Evolutionary conservation across 2,113 vertebrate genomes (phyloP).

Genomic region (Cichladusa arquata): DNA sequence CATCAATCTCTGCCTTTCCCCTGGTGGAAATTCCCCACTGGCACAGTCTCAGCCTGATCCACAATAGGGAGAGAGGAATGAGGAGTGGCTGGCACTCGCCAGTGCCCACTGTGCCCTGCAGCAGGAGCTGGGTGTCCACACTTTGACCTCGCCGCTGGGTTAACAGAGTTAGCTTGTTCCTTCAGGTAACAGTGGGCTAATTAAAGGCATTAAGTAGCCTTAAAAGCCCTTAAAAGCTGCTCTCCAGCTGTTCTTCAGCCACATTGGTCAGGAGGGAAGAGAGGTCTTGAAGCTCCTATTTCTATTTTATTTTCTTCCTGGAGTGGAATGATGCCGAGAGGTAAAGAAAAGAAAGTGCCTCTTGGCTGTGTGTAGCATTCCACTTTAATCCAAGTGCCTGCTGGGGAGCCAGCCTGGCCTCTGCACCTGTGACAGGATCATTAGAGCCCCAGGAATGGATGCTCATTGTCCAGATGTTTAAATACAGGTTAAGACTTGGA

Average conservation of each 20-base stretch:
- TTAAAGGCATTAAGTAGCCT: not conserved
- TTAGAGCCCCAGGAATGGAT: not conserved
- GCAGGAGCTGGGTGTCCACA: not conserved
- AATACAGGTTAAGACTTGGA: not conserved
- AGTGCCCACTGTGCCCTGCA: not conserved
- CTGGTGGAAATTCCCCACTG: not conserved
- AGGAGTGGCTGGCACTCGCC: not conserved
- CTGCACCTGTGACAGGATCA: not conserved
- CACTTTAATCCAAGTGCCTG: not conserved
- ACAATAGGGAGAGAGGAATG: not conserved
- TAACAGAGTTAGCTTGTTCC: not conserved
- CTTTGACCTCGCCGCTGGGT: not conserved
- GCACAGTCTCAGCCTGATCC: not conserved
- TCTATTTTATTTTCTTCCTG: not conserved
- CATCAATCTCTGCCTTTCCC: not conserved
- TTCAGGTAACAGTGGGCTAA: not conserved
- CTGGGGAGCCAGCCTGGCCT: not conserved
- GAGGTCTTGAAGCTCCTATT: fast-evolving
- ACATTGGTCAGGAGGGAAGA: not conserved
- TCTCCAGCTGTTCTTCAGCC: not conserved
- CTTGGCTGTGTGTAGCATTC: not conserved
- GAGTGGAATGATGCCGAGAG: not conserved
- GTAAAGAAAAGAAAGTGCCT: not conserved
- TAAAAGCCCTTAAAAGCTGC: too few relatives aligned
- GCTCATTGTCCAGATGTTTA: not conserved